These are phyloP conservation scores for Onychomys torridus DNA, from an alignment of 2,797 vertebrate species.

Conservation along the genomic window DNA sequence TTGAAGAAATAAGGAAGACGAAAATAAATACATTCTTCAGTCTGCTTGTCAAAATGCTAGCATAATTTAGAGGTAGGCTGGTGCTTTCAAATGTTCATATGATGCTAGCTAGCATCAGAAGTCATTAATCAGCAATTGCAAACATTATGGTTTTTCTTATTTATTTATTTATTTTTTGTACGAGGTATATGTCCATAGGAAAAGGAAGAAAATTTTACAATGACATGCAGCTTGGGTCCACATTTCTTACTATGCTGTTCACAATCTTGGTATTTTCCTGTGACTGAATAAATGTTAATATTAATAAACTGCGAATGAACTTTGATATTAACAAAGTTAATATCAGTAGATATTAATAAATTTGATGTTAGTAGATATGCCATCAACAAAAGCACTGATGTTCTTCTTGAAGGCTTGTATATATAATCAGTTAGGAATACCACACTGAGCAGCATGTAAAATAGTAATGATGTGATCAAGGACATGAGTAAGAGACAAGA, in stretches of 20 bases:
- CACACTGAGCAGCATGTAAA: constrained; percentile 35
- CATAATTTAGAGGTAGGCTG: constrained; percentile 68
- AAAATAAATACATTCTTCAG: constrained; percentile 79
- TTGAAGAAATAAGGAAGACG: constrained; percentile 79
- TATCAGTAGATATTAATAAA: not conserved
- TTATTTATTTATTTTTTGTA: not conserved
- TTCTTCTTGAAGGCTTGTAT: not conserved
- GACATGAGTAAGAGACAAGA: constrained; percentile 4
- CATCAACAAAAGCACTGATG: not conserved
- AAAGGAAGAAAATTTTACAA: not conserved
- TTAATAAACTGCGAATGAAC: not conserved
- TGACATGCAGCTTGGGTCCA: not conserved
- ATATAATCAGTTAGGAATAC: constrained; percentile 1
- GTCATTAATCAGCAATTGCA: not conserved
- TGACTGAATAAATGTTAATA: not conserved
- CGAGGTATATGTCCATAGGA: not conserved
- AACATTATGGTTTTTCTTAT: not conserved
- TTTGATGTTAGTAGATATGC: not conserved
- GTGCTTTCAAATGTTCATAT: constrained; percentile 69
- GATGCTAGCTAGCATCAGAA: constrained; percentile 31
- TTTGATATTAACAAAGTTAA: not conserved
- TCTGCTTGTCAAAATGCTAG: constrained; percentile 60
- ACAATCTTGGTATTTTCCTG: not conserved
- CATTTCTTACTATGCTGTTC: constrained; percentile 23
- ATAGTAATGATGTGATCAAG: not conserved